A percentile compares a stretch with the other conserved stretches of the same genome.
phyloP scores from a whole-genome alignment of 2,888 invertebrate genomes.

The Drosophila kanekoi region DNA sequence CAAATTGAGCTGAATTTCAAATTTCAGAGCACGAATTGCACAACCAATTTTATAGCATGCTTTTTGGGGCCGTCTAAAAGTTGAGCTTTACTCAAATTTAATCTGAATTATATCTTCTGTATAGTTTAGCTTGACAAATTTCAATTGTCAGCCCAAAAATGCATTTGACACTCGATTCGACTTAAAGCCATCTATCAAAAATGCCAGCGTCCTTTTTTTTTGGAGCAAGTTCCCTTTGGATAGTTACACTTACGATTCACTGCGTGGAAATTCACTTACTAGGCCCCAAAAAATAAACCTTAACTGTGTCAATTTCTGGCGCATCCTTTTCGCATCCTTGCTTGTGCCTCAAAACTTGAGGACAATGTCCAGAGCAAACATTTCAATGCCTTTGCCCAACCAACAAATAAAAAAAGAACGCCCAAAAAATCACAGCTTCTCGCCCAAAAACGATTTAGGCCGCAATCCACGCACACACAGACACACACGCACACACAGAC shows the following conservation, averaged over 20 bases:
- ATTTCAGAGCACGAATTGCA: neutral
- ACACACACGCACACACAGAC: constrained; percentile 32
- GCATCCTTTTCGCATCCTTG: constrained; percentile 44
- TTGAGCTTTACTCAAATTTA: too few relatives aligned
- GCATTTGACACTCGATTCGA: constrained; percentile 5
- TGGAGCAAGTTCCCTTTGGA: constrained; percentile 17
- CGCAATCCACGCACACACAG: constrained; percentile 36
- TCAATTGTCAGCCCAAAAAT: neutral
- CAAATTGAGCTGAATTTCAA: too few relatives aligned
- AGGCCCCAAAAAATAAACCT: neutral
- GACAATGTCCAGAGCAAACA: constrained; percentile 53
- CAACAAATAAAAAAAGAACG: constrained; percentile 6
- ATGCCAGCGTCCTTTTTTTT: neutral
- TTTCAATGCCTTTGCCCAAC: constrained; percentile 32
- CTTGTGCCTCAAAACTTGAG: constrained; percentile 31
- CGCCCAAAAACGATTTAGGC: constrained; percentile 59
- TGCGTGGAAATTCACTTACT: constrained; percentile 18
- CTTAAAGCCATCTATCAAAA: constrained; percentile 13
- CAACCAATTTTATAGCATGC: neutral
- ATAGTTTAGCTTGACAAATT: neutral
- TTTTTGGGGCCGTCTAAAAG: neutral
- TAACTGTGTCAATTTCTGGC: constrained; percentile 53
- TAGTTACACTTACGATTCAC: constrained; percentile 10
- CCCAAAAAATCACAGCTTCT: constrained; percentile 55
- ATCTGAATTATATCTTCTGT: too few relatives aligned